Percentiles rank a stretch among this genome's conserved stretches.
These are phyloP conservation scores for Acanthosepion lycidas DNA, from an alignment of 2,888 invertebrate species.

Conservation along the genomic window DNA sequence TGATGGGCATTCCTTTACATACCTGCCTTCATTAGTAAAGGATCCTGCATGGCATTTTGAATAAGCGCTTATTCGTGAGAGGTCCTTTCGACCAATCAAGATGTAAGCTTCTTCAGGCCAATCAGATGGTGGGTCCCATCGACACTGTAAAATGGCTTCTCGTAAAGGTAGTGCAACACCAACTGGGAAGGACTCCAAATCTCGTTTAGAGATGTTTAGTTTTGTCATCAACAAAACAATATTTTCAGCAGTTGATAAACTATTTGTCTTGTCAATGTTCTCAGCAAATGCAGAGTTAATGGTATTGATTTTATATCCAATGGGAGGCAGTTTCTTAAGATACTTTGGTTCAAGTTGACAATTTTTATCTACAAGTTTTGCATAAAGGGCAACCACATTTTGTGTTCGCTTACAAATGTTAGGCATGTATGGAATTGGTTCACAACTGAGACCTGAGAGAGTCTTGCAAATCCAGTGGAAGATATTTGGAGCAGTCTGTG, in stretches of 20 bases:
- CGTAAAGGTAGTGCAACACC: slow-evolving; percentile 83
- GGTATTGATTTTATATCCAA: neutral
- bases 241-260: slow-evolving; percentile 71
- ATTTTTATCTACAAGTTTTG: slow-evolving; percentile 34
- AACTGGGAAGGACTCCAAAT: slow-evolving; percentile 83
- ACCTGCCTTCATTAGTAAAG: neutral
- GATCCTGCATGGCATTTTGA: slow-evolving; percentile 47
- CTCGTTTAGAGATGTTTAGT: slow-evolving; percentile 80
- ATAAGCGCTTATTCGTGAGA: slow-evolving; percentile 66
- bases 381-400: slow-evolving; percentile 79
- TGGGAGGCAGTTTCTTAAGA: neutral
- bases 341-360: neutral
- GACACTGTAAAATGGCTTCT: slow-evolving; percentile 82
- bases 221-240: slow-evolving; percentile 79
- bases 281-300: too few relatives aligned
- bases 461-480: slow-evolving; percentile 83
- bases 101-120: slow-evolving; percentile 84
- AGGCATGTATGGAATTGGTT: slow-evolving; percentile 83
- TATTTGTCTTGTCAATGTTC: slow-evolving; percentile 6
- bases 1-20: slow-evolving; percentile 49
- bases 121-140: slow-evolving; percentile 82
- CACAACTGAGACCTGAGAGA: slow-evolving; percentile 77
- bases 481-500: slow-evolving; percentile 81
- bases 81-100: slow-evolving; percentile 78
- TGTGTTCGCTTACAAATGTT: slow-evolving; percentile 84